Percentiles rank a stretch among this genome's conserved stretches.
Conservation (phyloP, 2,888 invertebrate genomes). For the Cotesia congregata region DNA sequence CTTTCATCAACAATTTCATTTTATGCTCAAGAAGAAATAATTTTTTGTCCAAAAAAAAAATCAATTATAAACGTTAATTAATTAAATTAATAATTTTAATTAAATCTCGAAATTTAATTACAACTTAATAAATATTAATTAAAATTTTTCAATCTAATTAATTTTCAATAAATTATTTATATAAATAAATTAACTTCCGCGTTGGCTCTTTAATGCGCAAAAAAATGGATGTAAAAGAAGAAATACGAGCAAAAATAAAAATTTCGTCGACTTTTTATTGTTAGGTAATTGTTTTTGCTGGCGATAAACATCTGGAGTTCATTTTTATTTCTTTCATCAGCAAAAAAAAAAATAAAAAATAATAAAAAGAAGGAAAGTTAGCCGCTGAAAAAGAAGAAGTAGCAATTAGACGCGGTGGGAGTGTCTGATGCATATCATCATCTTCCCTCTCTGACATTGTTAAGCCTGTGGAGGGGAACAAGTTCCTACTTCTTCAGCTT, state of each 20-base stretch:
- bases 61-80: neutral
- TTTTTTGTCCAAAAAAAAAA: neutral
- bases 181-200: neutral
- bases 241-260: neutral
- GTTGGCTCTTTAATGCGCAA: neutral
- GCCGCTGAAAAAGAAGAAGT: constrained; percentile 4
- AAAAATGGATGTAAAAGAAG: neutral
- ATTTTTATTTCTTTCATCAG: constrained; percentile 7
- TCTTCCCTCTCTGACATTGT: neutral
- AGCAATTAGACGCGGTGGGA: constrained; percentile 11
- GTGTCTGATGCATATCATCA: constrained; percentile 16
- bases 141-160: neutral
- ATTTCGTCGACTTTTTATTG: constrained; percentile 12
- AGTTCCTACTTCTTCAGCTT: constrained; percentile 31
- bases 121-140: neutral
- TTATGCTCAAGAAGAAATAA: neutral
- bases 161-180: neutral
- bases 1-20: neutral
- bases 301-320: neutral
- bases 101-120: neutral
- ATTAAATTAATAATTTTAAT: neutral
- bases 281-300: constrained; percentile 5
- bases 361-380: neutral
- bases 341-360: neutral
- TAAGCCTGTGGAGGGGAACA: constrained; percentile 31